These are phyloP conservation scores for Eulithis testata DNA, from an alignment of 2,888 invertebrate species.

Conservation along the genomic window DNA sequence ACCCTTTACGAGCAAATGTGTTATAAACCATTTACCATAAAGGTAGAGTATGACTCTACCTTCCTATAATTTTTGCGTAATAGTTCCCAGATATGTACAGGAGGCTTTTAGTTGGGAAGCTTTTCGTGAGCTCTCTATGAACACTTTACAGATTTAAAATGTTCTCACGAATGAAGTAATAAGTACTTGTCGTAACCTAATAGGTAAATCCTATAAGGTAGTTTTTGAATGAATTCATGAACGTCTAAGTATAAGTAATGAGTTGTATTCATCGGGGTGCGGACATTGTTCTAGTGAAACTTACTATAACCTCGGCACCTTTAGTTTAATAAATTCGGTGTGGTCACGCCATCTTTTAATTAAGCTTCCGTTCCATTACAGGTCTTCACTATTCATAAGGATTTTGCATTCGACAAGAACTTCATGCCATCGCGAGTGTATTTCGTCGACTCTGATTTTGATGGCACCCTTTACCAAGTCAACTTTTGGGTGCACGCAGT, in stretches of 20 bases:
- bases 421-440: slow-evolving; percentile 69
- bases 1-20: too few species aligned
- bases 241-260: not conserved
- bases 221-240: not conserved
- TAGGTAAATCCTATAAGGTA: too few species aligned
- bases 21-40: too few species aligned
- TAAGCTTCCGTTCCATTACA: slow-evolving; percentile 52
- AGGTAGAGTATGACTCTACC: too few species aligned
- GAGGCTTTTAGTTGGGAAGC: too few species aligned
- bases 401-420: slow-evolving; percentile 66
- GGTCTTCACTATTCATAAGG: slow-evolving; percentile 74
- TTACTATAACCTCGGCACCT: not conserved
- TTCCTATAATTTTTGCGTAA: too few species aligned
- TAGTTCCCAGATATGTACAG: too few species aligned
- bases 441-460: slow-evolving; percentile 83
- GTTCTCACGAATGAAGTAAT: too few species aligned
- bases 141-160: too few species aligned
- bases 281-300: slow-evolving; percentile 7
- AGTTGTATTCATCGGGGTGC: slow-evolving; percentile 2
- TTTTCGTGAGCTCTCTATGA: too few species aligned
- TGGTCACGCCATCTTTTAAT: slow-evolving; percentile 33
- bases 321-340: slow-evolving; percentile 8
- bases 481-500: slow-evolving; percentile 94
- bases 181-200: too few species aligned
- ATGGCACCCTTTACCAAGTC: slow-evolving; percentile 86